These are phyloP conservation scores for Zaprionus lineosus DNA, from an alignment of 2,888 invertebrate genomes.

Conservation along the genomic window DNA sequence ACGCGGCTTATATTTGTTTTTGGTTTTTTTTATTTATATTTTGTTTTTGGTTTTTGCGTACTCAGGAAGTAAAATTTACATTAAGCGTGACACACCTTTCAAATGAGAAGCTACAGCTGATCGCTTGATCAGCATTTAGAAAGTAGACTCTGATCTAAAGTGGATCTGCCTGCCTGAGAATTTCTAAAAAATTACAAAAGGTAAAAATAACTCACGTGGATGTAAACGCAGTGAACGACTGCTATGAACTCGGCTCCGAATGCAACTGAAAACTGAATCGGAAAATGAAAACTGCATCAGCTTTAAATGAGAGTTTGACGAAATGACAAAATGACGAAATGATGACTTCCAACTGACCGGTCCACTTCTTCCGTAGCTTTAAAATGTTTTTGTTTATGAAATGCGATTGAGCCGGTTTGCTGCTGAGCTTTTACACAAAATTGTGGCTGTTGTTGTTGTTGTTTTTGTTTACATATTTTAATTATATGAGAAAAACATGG, in stretches of 20 bases:
- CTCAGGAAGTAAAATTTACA: conserved; percentile 23
- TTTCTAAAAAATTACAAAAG: not conserved
- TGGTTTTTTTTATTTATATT: too few species aligned
- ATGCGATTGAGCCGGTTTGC: conserved; percentile 60
- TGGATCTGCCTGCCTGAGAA: not conserved
- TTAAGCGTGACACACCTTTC: conserved; percentile 17
- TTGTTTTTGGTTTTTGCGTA: too few species aligned
- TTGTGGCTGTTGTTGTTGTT: too few species aligned
- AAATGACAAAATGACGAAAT: conserved; percentile 25
- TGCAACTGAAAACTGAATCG: conserved; percentile 45
- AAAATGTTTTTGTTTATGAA: conserved; percentile 13
- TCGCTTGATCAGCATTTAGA: conserved; percentile 34
- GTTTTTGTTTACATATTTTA: too few species aligned
- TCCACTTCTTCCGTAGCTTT: conserved; percentile 9
- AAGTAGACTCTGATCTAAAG: conserved; percentile 14
- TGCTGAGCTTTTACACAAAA: too few species aligned
- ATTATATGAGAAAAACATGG: too few species aligned
- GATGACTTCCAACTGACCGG: conserved; percentile 12
- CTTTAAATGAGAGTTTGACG: conserved; percentile 24
- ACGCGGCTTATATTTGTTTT: too few species aligned
- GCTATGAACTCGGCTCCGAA: conserved; percentile 30
- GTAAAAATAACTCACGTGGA: conserved; percentile 37
- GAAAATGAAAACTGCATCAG: conserved; percentile 30
- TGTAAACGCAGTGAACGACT: conserved; percentile 13
- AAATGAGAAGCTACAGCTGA: conserved; percentile 6